Conservation (phyloP, 2,113 vertebrate genomes). For the Alethe diademata region DNA sequence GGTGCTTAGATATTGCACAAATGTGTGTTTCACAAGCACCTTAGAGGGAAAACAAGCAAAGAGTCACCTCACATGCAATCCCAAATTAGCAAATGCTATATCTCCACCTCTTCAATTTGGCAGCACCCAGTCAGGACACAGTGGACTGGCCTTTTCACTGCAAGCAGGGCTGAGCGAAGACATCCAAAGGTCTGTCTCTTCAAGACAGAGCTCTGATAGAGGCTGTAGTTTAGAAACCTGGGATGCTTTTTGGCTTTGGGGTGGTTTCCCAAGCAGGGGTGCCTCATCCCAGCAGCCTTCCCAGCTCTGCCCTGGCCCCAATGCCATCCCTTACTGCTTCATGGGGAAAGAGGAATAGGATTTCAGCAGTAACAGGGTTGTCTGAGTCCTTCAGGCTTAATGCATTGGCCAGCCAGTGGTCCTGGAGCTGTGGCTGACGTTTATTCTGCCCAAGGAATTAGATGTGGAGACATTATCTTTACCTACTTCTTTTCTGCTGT, state of each 20-base stretch:
- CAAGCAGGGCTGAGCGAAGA: background rate
- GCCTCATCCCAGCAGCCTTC: background rate
- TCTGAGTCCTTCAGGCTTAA: background rate
- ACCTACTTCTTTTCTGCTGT: background rate
- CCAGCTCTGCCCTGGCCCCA: background rate
- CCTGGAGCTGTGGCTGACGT: background rate
- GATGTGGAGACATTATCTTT: background rate
- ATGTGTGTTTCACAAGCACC: background rate
- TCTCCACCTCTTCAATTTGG: background rate
- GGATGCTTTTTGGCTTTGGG: background rate
- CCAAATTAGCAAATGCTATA: background rate
- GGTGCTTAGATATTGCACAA: background rate
- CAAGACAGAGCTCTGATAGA: background rate
- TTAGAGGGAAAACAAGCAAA: background rate
- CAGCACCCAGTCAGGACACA: background rate
- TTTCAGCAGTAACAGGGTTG: fast-evolving
- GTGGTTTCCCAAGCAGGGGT: background rate
- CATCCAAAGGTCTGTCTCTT: background rate
- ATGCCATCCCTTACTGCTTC: fast-evolving
- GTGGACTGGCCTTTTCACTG: fast-evolving
- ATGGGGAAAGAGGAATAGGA: background rate
- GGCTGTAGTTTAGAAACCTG: background rate
- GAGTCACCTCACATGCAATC: background rate
- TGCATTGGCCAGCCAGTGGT: background rate
- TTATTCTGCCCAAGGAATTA: background rate